These are phyloP conservation scores for Charina bottae DNA, from an alignment of 2,113 vertebrate species.

Conservation along the genomic window DNA sequence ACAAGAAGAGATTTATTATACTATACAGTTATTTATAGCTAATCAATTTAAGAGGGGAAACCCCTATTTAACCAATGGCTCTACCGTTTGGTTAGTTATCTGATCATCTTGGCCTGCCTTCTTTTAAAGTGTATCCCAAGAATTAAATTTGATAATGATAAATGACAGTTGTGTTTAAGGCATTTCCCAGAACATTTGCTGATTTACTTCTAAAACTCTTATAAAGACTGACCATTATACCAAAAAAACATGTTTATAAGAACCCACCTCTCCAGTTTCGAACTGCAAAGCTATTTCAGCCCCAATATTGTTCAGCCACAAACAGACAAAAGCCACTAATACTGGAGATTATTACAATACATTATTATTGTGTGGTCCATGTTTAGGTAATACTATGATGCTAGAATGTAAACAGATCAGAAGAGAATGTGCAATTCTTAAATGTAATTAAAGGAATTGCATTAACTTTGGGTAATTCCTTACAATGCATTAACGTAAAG, in stretches of 20 bases:
- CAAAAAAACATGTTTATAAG: neutral
- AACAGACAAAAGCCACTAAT: neutral
- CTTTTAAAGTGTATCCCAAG: neutral
- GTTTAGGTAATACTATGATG: neutral
- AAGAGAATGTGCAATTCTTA: neutral
- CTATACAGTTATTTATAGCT: neutral
- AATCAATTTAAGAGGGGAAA: neutral
- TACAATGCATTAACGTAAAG: neutral
- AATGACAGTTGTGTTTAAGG: neutral
- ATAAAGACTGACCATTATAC: neutral
- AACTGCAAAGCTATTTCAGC: neutral
- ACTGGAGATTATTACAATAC: neutral
- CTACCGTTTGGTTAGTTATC: neutral
- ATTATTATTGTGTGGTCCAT: neutral
- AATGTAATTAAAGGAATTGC: neutral
- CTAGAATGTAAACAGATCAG: neutral
- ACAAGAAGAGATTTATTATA: neutral
- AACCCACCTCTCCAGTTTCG: neutral
- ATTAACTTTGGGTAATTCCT: neutral
- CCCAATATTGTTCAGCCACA: neutral
- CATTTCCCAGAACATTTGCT: neutral
- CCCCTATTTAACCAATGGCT: neutral
- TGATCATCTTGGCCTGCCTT: neutral
- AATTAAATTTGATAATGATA: neutral
- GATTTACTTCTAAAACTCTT: neutral